These are phyloP conservation scores for Microtus ochrogaster DNA, from an alignment of 2,113 vertebrate species.

Conservation along the genomic window DNA sequence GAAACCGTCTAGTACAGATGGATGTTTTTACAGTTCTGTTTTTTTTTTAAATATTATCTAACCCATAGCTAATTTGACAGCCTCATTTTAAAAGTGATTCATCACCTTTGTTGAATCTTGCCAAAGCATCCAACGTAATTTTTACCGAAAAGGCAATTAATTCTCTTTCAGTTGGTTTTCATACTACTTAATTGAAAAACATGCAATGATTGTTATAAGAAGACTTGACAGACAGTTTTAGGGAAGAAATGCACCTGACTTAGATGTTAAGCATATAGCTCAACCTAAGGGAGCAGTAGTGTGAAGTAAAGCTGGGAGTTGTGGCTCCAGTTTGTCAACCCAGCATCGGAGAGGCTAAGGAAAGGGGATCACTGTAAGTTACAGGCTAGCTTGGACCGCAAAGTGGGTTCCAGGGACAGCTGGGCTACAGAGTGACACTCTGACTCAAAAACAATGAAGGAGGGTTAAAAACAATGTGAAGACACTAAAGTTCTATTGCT, in stretches of 20 bases:
- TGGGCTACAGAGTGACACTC: neutral
- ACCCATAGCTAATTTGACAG: conserved; percentile 57
- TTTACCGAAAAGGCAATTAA: conserved; percentile 56
- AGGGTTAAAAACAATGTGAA: neutral
- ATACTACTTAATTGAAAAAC: conserved; percentile 59
- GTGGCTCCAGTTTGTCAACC: neutral
- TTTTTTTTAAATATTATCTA: conserved; percentile 50
- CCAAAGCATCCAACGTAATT: conserved; percentile 49
- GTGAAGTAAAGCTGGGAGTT: neutral
- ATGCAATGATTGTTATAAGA: conserved; percentile 38
- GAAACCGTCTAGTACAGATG: conserved; percentile 31
- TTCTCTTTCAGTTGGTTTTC: conserved; percentile 67
- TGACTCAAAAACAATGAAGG: neutral
- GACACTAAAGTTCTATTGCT: neutral
- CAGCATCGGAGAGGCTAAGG: neutral
- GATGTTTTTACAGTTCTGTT: conserved; percentile 53
- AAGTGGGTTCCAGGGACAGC: neutral
- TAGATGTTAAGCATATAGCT: conserved; percentile 22
- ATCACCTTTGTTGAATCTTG: conserved; percentile 66
- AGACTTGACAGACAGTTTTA: conserved; percentile 43
- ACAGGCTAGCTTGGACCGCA: neutral
- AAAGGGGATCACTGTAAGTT: neutral
- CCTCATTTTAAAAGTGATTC: conserved; percentile 54
- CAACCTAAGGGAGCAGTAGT: neutral
- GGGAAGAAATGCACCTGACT: conserved; percentile 42